These are phyloP conservation scores for Plagodis dolabraria DNA, from an alignment of 2,888 invertebrate species.

Conservation along the genomic window DNA sequence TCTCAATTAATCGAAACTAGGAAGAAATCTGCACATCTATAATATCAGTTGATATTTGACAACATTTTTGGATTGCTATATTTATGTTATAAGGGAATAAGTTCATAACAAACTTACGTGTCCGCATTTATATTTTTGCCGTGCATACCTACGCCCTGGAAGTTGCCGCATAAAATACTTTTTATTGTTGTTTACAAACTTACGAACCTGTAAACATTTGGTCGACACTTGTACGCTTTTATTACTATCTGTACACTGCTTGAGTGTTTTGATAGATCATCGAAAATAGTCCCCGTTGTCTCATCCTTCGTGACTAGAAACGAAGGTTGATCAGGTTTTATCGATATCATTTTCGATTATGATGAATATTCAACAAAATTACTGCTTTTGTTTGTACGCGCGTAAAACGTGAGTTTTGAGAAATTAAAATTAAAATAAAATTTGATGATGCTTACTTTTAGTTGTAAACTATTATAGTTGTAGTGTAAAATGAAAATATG, in stretches of 20 bases:
- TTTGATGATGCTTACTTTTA: too few relatives aligned
- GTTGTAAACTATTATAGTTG: too few relatives aligned
- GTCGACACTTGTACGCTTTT: conserved; percentile 37
- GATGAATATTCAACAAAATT: too few relatives aligned
- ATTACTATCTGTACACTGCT: conserved; percentile 35
- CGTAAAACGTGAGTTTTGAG: too few relatives aligned
- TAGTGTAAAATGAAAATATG: too few relatives aligned
- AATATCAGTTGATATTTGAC: conserved; percentile 3
- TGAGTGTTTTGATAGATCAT: conserved; percentile 62
- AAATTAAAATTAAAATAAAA: too few relatives aligned
- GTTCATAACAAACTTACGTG: conserved; percentile 15
- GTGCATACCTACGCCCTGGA: conserved; percentile 15
- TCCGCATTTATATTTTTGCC: conserved; percentile 19
- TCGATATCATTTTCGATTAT: not conserved
- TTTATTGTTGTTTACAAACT: conserved; percentile 23
- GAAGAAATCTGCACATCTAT: too few relatives aligned
- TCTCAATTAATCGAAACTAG: too few relatives aligned
- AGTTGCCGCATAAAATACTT: conserved; percentile 24
- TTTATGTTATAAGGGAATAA: conserved; percentile 18
- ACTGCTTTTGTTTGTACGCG: too few relatives aligned
- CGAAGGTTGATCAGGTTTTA: not conserved
- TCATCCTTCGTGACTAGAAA: conserved; percentile 36
- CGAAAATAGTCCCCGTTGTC: conserved; percentile 57
- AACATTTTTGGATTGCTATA: conserved; percentile 11
- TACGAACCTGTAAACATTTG: conserved; percentile 23